Percentiles rank a stretch among this genome's conserved stretches.
phyloP scores from a whole-genome alignment of 1,140 invertebrate genomes.

The Drosophila subobscura region DNA sequence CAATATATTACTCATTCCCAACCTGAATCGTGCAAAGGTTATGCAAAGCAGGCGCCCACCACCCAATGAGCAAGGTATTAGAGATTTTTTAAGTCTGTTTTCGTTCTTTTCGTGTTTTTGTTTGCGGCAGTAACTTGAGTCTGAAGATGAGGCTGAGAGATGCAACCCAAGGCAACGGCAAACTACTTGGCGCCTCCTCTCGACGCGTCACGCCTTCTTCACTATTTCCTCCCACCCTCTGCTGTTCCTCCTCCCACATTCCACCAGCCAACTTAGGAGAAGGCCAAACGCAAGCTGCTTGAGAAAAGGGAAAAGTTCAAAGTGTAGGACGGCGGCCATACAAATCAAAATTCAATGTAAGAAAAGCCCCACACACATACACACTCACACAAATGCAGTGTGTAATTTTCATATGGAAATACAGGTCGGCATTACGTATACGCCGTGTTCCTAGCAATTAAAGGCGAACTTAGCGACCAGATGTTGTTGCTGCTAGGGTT shows the following conservation, averaged over 20 bases:
- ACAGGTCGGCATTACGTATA: constrained; percentile 45
- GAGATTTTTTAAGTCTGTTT: constrained; percentile 15
- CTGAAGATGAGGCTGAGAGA: constrained; percentile 39
- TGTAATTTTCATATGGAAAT: constrained; percentile 26
- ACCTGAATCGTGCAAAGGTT: background rate
- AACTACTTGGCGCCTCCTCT: constrained; percentile 24
- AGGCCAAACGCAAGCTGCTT: constrained; percentile 59
- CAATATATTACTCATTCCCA: background rate
- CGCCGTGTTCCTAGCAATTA: constrained; percentile 61
- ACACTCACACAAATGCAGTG: background rate
- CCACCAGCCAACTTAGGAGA: constrained; percentile 15
- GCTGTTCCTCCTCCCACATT: background rate
- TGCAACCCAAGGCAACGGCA: constrained; percentile 45
- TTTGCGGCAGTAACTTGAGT: constrained; percentile 45
- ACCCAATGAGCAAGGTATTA: too few species aligned
- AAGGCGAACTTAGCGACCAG: constrained; percentile 53
- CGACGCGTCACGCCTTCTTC: constrained; percentile 8
- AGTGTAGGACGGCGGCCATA: constrained; percentile 46
- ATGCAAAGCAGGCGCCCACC: background rate
- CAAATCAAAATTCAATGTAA: constrained; percentile 50
- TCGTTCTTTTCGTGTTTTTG: constrained; percentile 34
- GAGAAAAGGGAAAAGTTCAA: constrained; percentile 44
- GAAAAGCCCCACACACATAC: constrained; percentile 1
- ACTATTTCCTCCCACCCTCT: too few species aligned
- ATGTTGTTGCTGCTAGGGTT: constrained; percentile 48